Percentiles rank a stretch among this genome's conserved stretches.
Evolutionary conservation across 1,140 invertebrate species (phyloP).

Genomic region (Anoplolepis gracilipes): DNA sequence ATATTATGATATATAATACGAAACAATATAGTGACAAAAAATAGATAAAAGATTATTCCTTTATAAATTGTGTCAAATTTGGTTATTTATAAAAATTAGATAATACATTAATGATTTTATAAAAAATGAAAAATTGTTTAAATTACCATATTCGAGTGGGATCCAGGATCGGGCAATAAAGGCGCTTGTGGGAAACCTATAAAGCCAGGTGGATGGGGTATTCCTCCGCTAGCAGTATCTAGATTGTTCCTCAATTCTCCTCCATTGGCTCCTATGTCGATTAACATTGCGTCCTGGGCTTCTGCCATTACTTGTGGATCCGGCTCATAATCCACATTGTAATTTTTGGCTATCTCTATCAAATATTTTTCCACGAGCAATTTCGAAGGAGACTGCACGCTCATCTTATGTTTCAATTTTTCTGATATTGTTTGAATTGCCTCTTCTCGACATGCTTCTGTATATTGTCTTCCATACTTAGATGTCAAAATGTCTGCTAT

Average conservation of each 20-base stretch:
- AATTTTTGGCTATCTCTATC: slow-evolving; percentile 98
- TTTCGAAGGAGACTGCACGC: slow-evolving; percentile 98
- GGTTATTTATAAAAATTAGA: neutral
- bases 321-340: slow-evolving; percentile 96
- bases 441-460: slow-evolving; percentile 93
- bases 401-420: slow-evolving; percentile 98
- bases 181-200: slow-evolving; percentile 91
- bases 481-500: slow-evolving; percentile 95
- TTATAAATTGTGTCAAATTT: neutral
- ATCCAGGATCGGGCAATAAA: slow-evolving; percentile 86
- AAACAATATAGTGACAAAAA: slow-evolving; percentile 15
- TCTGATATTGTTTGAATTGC: slow-evolving; percentile 94
- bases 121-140: neutral
- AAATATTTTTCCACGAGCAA: slow-evolving; percentile 98
- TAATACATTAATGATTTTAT: neutral
- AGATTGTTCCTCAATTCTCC: slow-evolving; percentile 86
- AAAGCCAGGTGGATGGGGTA: slow-evolving; percentile 91
- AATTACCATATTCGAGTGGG: slow-evolving; percentile 62
- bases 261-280: slow-evolving; percentile 90
- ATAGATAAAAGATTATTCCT: neutral
- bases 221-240: slow-evolving; percentile 84
- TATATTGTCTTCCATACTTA: slow-evolving; percentile 98
- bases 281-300: slow-evolving; percentile 93
- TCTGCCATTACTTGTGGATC: slow-evolving; percentile 96
- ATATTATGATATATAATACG: slow-evolving; percentile 25